These are phyloP conservation scores for Campoletis raptor DNA, from an alignment of 2,888 invertebrate species.

Conservation along the genomic window DNA sequence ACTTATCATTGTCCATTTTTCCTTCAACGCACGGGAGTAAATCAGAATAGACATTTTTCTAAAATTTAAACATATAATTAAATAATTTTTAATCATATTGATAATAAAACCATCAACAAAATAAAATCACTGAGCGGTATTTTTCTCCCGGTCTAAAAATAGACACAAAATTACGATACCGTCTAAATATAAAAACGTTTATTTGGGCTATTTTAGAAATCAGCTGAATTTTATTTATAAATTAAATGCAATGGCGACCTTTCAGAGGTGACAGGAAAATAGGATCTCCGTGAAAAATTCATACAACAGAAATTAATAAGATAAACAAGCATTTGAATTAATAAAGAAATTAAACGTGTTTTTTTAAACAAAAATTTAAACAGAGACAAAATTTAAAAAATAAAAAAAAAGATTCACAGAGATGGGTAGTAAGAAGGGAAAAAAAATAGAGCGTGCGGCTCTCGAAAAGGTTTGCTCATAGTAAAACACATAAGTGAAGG, in stretches of 20 bases:
- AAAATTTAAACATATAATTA: not conserved
- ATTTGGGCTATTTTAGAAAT: too few species aligned
- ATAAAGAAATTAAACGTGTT: not conserved
- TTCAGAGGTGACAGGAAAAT: not conserved
- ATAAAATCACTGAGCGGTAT: not conserved
- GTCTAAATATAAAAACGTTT: not conserved
- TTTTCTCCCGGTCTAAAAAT: not conserved
- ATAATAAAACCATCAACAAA: not conserved
- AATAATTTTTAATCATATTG: not conserved
- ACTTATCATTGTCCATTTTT: slow-evolving; percentile 2
- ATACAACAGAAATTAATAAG: not conserved
- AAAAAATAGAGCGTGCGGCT: not conserved
- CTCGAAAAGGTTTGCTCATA: slow-evolving; percentile 11
- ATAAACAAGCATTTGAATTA: not conserved
- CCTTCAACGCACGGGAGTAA: not conserved
- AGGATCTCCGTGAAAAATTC: not conserved
- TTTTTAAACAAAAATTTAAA: not conserved
- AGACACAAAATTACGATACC: not conserved
- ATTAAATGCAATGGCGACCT: not conserved
- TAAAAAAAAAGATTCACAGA: slow-evolving; percentile 70
- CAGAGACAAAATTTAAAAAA: slow-evolving; percentile 68
- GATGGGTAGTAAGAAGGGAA: slow-evolving; percentile 66
- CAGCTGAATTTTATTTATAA: not conserved
- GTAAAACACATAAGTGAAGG: slow-evolving; percentile 41
- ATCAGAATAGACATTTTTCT: not conserved